Conservation (phyloP, 92 coral and sea anemone genomes). For the Palythoa grandiflora region DNA sequence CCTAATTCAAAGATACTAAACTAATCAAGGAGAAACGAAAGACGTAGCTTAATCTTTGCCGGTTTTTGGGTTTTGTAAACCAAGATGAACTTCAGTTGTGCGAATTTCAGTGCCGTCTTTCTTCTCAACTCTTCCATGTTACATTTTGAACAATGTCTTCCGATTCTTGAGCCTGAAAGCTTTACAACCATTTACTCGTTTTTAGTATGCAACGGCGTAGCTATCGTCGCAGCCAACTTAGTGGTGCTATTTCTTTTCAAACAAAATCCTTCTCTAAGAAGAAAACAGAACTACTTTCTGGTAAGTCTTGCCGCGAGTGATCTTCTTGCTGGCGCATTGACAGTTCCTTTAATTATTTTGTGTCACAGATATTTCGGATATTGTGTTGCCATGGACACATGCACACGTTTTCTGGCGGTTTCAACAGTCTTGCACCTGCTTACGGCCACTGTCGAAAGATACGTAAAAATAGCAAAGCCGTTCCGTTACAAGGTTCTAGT, state of each 20-base stretch:
- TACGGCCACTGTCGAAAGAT: slow-evolving; percentile 67
- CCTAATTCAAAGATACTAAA: background rate
- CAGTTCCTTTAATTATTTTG: slow-evolving; percentile 62
- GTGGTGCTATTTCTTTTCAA: slow-evolving; percentile 61
- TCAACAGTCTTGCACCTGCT: slow-evolving; percentile 75
- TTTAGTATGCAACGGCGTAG: background rate
- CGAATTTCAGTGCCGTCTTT: background rate
- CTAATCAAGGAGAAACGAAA: background rate
- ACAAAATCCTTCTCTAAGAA: slow-evolving; percentile 42
- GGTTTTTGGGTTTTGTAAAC: background rate
- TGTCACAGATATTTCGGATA: slow-evolving; percentile 18
- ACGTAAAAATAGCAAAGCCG: slow-evolving; percentile 68
- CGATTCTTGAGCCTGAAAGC: background rate
- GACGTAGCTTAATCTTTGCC: background rate
- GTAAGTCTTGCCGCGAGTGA: slow-evolving; percentile 76
- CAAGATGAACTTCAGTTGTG: slow-evolving; percentile 15
- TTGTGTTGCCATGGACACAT: slow-evolving; percentile 80
- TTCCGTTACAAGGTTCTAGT: slow-evolving; percentile 56
- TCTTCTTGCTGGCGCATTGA: slow-evolving; percentile 58
- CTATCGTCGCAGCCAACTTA: slow-evolving; percentile 59
- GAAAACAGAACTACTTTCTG: slow-evolving; percentile 70
- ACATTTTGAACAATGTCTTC: background rate
- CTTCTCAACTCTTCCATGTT: background rate
- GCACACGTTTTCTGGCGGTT: slow-evolving; percentile 74
- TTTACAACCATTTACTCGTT: slow-evolving; percentile 2